Evolutionary conservation across 2,888 invertebrate genomes (phyloP), one percentile per base, ranked within the genome.

Genomic region (Microplitis manilae): DNA sequence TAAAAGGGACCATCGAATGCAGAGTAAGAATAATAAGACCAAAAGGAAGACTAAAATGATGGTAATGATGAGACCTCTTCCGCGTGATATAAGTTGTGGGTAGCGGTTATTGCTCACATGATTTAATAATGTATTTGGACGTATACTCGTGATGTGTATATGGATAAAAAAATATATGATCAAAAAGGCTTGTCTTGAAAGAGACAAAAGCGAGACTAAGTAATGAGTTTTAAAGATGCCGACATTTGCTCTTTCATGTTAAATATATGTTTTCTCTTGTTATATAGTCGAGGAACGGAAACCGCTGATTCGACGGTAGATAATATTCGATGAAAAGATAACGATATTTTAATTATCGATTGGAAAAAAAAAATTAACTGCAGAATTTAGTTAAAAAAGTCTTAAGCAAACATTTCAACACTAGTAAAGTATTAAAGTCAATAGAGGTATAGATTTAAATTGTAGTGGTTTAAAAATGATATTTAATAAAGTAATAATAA

Each of bases 31-130:
- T 50, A 50, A 50, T 50, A 50, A 50, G 20, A 15, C 8, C 17
- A 59, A 59, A 70, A 59, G n/a, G 13, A 17, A 68, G 50, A 50
- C 13, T 50, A 68, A 40, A 13, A 41, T 68, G 41, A 68, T 41
- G 68, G 20, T 20, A 59, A 17, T 39, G 40, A 68, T 50, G 70
- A 72, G 61, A 41, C 71, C 40, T 62, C 62, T 72, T 40, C 71
- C 64, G 61, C 41, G 62, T 62, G 72, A 75, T 67, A 79, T 80
- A 75, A 79, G 71, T 80, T 80, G 79, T 79, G 73, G 75, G 68
- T 50, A 13, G 13, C 59, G 73, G 78, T 79, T 73, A 80, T 79
- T 79, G 80, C 75, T 61, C 77, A 75, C 74, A 71, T 77, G 78
- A 80, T 79, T 80, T 80, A 80, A 80, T 80, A 50, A 75, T 75